phyloP scores from a whole-genome alignment of 2,888 invertebrate species.

The Rotaria macrura region DNA sequence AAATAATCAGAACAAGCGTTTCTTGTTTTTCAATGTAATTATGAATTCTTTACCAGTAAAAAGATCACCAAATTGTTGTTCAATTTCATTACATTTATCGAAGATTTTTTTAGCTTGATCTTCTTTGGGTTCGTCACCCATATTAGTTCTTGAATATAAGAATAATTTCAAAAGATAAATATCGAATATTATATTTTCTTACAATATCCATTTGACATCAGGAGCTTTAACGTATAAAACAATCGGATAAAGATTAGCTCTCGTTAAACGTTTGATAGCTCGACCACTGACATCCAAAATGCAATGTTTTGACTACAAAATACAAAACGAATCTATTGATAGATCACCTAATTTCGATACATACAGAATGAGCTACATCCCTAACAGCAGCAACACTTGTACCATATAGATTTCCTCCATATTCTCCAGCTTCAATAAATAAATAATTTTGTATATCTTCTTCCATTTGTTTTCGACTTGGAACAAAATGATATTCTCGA shows the following conservation, averaged over 20 bases:
- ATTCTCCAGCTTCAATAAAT: slow-evolving; percentile 99
- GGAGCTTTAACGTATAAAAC: slow-evolving; percentile 89
- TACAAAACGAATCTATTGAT: too few species aligned
- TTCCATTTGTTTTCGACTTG: slow-evolving; percentile 91
- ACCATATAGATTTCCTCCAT: slow-evolving; percentile 97
- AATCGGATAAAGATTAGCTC: slow-evolving; percentile 90
- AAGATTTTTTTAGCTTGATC: slow-evolving; percentile 28
- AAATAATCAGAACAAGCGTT: not conserved
- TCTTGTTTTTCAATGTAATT: not conserved
- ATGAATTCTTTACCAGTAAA: slow-evolving; percentile 13
- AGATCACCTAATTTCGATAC: not conserved
- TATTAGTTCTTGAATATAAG: not conserved
- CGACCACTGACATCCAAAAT: slow-evolving; percentile 99
- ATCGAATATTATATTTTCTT: not conserved
- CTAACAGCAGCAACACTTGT: slow-evolving; percentile 92
- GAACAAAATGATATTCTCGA: slow-evolving; percentile 95
- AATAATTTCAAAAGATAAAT: not conserved
- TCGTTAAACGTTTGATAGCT: slow-evolving; percentile 94
- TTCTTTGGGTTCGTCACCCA: slow-evolving; percentile 10
- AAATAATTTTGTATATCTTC: slow-evolving; percentile 73
- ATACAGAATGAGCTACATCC: slow-evolving; percentile 69
- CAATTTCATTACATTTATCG: slow-evolving; percentile 24
- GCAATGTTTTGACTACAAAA: slow-evolving; percentile 76
- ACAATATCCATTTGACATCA: slow-evolving; percentile 33
- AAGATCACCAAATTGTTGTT: slow-evolving; percentile 25